These are phyloP conservation scores for Hydrochoerus hydrochaeris DNA, from an alignment of 2,113 vertebrate genomes.

Conservation along the genomic window DNA sequence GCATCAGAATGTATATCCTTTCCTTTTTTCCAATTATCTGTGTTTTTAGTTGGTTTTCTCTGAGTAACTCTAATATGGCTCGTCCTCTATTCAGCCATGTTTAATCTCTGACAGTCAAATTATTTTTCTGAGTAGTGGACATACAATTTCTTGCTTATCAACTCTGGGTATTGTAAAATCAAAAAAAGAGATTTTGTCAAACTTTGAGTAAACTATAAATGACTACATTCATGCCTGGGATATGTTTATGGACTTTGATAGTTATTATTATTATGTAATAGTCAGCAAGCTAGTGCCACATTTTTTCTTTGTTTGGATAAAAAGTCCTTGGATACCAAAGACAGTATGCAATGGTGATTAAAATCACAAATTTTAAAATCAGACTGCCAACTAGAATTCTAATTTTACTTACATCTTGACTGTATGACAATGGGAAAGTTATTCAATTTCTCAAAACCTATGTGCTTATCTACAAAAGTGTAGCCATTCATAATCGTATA, in stretches of 20 bases:
- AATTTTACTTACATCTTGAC: background rate
- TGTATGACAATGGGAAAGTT: background rate
- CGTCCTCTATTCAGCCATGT: background rate
- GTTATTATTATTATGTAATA: background rate
- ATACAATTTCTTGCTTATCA: background rate
- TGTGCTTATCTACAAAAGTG: background rate
- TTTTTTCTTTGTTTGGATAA: background rate
- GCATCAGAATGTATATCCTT: no score
- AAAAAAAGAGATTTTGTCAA: background rate
- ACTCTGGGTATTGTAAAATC: background rate
- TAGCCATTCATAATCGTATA: background rate
- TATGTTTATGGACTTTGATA: background rate
- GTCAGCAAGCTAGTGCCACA: background rate
- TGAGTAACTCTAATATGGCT: background rate
- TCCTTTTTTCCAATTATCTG: no score
- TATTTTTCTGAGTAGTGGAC: background rate
- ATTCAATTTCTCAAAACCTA: background rate
- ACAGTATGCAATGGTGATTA: background rate
- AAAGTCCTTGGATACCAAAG: background rate
- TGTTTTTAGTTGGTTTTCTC: background rate
- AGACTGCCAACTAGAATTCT: background rate
- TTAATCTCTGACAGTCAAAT: background rate
- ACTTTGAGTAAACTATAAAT: background rate
- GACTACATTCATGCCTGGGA: background rate
- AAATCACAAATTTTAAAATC: conserved; percentile 25